phyloP scores from a whole-genome alignment of 2,113 vertebrate genomes.

The Neogale vison region DNA sequence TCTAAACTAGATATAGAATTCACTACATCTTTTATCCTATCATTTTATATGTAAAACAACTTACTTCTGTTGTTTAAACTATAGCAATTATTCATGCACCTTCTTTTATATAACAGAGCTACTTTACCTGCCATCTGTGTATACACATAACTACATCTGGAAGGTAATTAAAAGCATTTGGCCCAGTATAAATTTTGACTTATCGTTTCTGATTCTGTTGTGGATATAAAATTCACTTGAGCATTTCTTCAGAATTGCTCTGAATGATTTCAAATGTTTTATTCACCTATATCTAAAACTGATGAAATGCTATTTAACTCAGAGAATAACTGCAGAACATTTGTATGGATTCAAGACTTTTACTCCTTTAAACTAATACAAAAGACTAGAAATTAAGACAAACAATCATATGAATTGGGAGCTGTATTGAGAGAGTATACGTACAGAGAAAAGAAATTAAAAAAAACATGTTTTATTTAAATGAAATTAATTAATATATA shows the following conservation, averaged over 20 bases:
- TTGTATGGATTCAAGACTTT: not conserved
- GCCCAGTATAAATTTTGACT: slow-evolving; percentile 42
- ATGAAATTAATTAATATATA: not conserved
- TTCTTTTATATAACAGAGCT: not conserved
- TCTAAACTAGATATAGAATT: not conserved
- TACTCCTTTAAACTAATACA: not conserved
- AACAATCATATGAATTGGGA: not conserved
- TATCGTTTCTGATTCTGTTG: not conserved
- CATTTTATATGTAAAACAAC: slow-evolving; percentile 5
- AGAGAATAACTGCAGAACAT: not conserved
- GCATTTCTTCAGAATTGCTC: not conserved
- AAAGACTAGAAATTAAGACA: not conserved
- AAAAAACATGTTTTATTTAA: not conserved
- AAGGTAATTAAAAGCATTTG: slow-evolving; percentile 45
- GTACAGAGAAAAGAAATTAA: not conserved
- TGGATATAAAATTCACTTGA: not conserved
- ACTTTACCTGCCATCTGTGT: slow-evolving; percentile 26
- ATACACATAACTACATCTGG: not conserved
- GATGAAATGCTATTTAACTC: not conserved
- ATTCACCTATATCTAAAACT: not conserved
- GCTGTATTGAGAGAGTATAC: not conserved
- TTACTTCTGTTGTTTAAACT: slow-evolving; percentile 30
- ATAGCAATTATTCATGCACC: not conserved
- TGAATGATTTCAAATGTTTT: not conserved
- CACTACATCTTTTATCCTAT: not conserved